A percentile compares a stretch with the other conserved stretches of the same genome.
Evolutionary conservation across 2,113 vertebrate genomes (phyloP).

Genomic region (Trogon surrucura): DNA sequence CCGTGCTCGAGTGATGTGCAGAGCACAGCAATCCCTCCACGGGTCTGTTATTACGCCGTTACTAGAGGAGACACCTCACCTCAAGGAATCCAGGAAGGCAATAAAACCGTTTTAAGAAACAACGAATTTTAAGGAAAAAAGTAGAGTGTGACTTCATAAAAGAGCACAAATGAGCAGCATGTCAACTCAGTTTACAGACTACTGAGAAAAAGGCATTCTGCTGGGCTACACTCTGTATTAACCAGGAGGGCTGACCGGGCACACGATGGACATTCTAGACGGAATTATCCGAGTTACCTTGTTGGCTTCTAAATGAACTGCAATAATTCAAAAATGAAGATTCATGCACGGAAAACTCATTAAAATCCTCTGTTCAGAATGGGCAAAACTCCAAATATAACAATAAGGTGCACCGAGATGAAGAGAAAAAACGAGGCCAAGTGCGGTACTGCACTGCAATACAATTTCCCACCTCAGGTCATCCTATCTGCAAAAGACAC

Average conservation of each 20-base stretch:
- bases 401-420: background rate
- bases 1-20: background rate
- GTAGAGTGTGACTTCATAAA: background rate
- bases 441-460: background rate
- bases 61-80: background rate
- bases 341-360: background rate
- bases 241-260: background rate
- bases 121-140: background rate
- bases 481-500: background rate
- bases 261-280: accelerated
- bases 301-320: background rate
- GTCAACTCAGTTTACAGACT: background rate
- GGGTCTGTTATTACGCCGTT: background rate
- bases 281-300: background rate
- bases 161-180: background rate
- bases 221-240: background rate
- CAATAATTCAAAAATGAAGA: background rate
- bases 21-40: background rate
- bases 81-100: background rate
- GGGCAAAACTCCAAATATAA: background rate
- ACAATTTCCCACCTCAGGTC: background rate
- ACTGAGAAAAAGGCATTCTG: background rate
- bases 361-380: background rate
- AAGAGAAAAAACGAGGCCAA: background rate
- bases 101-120: background rate